These are phyloP conservation scores for Cryptus viduatorius DNA, from an alignment of 2,888 invertebrate species.

Conservation along the genomic window DNA sequence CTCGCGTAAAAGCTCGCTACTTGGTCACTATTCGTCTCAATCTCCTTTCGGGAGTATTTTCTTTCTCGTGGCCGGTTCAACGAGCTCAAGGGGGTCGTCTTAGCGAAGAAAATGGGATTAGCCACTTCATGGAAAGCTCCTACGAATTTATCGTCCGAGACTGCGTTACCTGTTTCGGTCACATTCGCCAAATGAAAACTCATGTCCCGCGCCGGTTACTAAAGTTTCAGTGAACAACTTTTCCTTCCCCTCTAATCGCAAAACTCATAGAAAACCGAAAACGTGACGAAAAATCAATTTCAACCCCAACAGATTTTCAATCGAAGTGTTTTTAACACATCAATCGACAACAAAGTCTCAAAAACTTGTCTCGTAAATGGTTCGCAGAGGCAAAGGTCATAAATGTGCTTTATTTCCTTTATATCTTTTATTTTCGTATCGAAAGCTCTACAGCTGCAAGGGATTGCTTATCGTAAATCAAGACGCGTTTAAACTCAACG, in stretches of 20 bases:
- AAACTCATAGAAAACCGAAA: background rate
- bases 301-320: background rate
- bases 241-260: background rate
- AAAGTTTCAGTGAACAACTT: background rate
- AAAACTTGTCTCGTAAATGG: background rate
- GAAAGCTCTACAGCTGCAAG: slow-evolving; percentile 4
- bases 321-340: background rate
- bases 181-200: slow-evolving; percentile 75
- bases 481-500: background rate
- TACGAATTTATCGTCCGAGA: slow-evolving; percentile 76
- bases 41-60: slow-evolving; percentile 38
- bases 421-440: background rate
- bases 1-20: slow-evolving; percentile 26
- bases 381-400: slow-evolving; percentile 3
- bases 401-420: background rate
- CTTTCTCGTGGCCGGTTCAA: background rate
- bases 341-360: background rate
- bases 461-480: background rate
- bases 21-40: slow-evolving; percentile 31
- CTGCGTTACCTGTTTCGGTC: slow-evolving; percentile 72
- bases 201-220: slow-evolving; percentile 61
- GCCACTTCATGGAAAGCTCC: slow-evolving; percentile 72
- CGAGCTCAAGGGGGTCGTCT: slow-evolving; percentile 53
- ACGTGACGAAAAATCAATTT: no score
- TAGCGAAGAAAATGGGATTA: slow-evolving; percentile 75